Percentiles rank a stretch among this genome's conserved stretches.
Evolutionary conservation across 2,797 vertebrate genomes (phyloP).

Genomic region (Myotis vivesi): DNA sequence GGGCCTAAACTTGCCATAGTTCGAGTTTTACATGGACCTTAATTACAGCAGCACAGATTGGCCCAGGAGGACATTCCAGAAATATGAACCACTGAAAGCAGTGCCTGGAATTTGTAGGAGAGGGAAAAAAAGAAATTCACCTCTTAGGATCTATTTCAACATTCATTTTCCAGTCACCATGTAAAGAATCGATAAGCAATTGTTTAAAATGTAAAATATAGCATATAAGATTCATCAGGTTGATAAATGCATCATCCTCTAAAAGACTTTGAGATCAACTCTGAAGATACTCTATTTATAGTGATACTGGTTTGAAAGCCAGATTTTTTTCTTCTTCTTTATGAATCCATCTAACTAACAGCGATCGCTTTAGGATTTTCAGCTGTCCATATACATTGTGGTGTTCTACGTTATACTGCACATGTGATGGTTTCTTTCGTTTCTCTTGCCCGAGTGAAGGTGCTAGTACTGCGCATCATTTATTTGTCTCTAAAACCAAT

Average conservation of each 20-base stretch:
- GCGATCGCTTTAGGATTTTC: background rate
- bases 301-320: background rate
- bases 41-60: background rate
- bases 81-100: background rate
- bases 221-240: slow-evolving; percentile 13
- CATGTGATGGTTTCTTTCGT: background rate
- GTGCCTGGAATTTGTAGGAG: background rate
- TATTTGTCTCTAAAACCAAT: slow-evolving; percentile 5
- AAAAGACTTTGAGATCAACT: slow-evolving; percentile 38
- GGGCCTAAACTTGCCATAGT: background rate
- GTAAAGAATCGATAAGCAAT: slow-evolving; percentile 63
- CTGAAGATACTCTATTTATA: background rate
- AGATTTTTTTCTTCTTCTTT: background rate
- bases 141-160: background rate
- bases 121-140: background rate
- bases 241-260: slow-evolving; percentile 50
- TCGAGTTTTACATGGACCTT: background rate
- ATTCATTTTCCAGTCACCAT: slow-evolving; percentile 30
- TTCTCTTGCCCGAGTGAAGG: background rate
- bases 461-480: background rate
- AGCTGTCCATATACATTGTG: background rate
- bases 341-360: slow-evolving; percentile 24
- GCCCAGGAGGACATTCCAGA: background rate
- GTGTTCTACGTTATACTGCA: background rate
- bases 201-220: slow-evolving; percentile 32